These are phyloP conservation scores for Antheraea assamensis DNA, from an alignment of 2,888 invertebrate species.

Conservation along the genomic window DNA sequence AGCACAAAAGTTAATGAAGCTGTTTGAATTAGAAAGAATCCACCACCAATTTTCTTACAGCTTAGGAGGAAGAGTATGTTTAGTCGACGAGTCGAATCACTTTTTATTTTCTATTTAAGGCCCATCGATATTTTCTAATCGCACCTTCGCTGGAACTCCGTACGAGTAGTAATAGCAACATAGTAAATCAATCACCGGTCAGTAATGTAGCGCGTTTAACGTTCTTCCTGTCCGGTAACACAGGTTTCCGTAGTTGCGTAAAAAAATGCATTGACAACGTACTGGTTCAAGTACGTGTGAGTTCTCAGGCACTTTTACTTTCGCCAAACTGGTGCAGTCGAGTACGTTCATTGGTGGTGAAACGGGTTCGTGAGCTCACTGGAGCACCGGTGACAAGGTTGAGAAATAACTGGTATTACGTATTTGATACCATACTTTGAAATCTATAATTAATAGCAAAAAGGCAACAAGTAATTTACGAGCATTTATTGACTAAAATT, in stretches of 20 bases:
- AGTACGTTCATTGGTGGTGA: slow-evolving; percentile 56
- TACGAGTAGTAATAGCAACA: not conserved
- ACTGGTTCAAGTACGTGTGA: slow-evolving; percentile 45
- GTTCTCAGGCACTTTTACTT: slow-evolving; percentile 65
- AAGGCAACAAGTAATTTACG: slow-evolving; percentile 7
- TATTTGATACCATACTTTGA: slow-evolving; percentile 41
- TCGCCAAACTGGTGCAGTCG: slow-evolving; percentile 69
- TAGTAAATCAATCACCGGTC: slow-evolving; percentile 46
- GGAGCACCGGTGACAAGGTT: slow-evolving; percentile 77
- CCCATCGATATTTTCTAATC: slow-evolving; percentile 25
- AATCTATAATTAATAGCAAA: slow-evolving; percentile 21
- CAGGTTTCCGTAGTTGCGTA: slow-evolving; percentile 28
- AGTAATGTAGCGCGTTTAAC: slow-evolving; percentile 31
- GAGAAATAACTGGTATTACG: slow-evolving; percentile 68
- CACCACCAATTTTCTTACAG: slow-evolving; percentile 32
- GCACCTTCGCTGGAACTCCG: slow-evolving; percentile 9
- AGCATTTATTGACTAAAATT: not conserved
- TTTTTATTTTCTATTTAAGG: slow-evolving; percentile 50
- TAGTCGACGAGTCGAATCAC: slow-evolving; percentile 45
- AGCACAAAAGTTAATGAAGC: slow-evolving; percentile 34
- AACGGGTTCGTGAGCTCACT: slow-evolving; percentile 65
- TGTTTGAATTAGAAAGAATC: slow-evolving; percentile 33
- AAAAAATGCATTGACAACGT: slow-evolving; percentile 20
- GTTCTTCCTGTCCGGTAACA: slow-evolving; percentile 30
- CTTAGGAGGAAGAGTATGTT: slow-evolving; percentile 52